Percentiles rank a stretch among this genome's conserved stretches.
Evolutionary conservation across 92 coral and sea anemone species (phyloP).

Genomic region (Siderastrea radians): DNA sequence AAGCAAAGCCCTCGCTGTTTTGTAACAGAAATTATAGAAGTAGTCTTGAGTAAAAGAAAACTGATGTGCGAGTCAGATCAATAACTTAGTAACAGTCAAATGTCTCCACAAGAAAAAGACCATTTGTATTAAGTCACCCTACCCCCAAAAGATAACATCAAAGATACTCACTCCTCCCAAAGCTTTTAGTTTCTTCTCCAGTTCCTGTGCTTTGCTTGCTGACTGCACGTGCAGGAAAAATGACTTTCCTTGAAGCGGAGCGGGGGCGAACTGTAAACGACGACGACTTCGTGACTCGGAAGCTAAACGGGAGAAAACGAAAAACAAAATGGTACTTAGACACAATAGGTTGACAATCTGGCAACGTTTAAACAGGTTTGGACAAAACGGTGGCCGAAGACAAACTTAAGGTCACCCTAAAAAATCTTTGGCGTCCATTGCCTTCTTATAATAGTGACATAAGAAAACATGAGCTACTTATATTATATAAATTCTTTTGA

Average conservation of each 20-base stretch:
- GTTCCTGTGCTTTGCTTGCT: conserved; percentile 52
- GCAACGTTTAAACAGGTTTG: background rate
- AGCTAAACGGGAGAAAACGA: background rate
- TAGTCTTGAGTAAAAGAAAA: too few species aligned
- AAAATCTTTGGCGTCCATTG: too few species aligned
- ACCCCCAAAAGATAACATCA: background rate
- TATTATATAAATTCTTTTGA: too few species aligned
- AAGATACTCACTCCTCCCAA: conserved; percentile 86
- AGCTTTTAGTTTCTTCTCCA: conserved; percentile 66
- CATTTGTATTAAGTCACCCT: background rate
- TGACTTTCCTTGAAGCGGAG: conserved; percentile 74
- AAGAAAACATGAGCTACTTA: too few species aligned
- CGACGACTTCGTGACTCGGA: conserved; percentile 30
- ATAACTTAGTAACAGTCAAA: too few species aligned
- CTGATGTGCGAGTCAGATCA: too few species aligned
- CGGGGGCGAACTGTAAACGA: background rate
- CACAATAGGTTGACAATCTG: background rate
- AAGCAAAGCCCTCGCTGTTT: too few species aligned
- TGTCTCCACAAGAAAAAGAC: background rate
- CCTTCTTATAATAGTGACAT: too few species aligned
- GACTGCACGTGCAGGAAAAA: conserved; percentile 81
- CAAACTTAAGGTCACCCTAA: too few species aligned
- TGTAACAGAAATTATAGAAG: too few species aligned
- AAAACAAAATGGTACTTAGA: background rate
- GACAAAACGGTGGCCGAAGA: too few species aligned